Percentiles rank a stretch among this genome's conserved stretches.
Evolutionary conservation across 2,113 vertebrate species (phyloP).

Genomic region (Helogale parvula): DNA sequence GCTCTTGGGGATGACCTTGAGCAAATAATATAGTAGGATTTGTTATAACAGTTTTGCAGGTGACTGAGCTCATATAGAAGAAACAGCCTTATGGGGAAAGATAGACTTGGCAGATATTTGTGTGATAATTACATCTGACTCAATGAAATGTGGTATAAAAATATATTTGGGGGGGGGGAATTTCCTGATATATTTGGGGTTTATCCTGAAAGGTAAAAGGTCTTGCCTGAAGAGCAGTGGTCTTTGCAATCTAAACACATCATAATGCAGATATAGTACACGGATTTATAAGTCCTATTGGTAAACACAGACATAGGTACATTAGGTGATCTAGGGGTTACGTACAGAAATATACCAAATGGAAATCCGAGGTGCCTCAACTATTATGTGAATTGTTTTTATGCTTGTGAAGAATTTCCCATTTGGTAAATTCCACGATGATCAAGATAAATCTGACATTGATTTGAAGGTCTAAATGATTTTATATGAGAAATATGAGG

Average conservation of each 20-base stretch:
- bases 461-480: not conserved
- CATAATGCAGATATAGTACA: not conserved
- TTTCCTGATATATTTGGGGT: not conserved
- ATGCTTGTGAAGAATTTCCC: not conserved
- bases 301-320: not conserved
- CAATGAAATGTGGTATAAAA: not conserved
- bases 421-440: not conserved
- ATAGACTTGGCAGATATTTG: not conserved
- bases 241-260: not conserved
- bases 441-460: not conserved
- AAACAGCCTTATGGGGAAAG: not conserved
- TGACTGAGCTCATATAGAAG: not conserved
- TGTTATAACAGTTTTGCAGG: not conserved
- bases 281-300: not conserved
- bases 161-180: not conserved
- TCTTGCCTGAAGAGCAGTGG: not conserved
- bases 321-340: not conserved
- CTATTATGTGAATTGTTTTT: not conserved
- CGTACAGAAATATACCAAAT: not conserved
- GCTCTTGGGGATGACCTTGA: not conserved
- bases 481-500: not conserved
- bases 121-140: not conserved
- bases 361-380: not conserved
- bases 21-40: fast-evolving
- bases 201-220: not conserved